Conservation (phyloP, 2,888 invertebrate genomes). For the Unio delphinus region DNA sequence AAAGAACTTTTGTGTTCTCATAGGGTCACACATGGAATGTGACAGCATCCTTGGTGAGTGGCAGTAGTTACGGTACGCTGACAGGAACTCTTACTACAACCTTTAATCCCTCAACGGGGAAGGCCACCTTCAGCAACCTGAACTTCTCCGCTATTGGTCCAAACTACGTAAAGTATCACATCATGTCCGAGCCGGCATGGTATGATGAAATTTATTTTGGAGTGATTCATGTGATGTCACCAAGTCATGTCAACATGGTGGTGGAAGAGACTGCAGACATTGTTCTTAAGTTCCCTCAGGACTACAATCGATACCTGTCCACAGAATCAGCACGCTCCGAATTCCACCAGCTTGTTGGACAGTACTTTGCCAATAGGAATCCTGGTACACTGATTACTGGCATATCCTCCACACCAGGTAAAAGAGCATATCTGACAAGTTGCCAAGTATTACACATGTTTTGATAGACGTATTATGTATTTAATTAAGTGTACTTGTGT, state of each 20-base stretch:
- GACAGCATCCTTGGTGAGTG: slow-evolving; percentile 11
- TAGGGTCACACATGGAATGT: slow-evolving; percentile 44
- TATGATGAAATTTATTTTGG: slow-evolving; percentile 26
- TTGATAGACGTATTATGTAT: too few species aligned
- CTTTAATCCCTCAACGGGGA: slow-evolving; percentile 23
- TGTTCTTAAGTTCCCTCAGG: slow-evolving; percentile 26
- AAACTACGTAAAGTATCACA: slow-evolving; percentile 29
- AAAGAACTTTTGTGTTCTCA: background rate
- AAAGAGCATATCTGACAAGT: too few species aligned
- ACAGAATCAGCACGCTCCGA: slow-evolving; percentile 8
- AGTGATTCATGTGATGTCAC: slow-evolving; percentile 19
- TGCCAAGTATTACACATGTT: too few species aligned
- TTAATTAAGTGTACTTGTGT: too few species aligned
- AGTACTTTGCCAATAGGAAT: slow-evolving; percentile 15
- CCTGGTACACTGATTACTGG: slow-evolving; percentile 2
- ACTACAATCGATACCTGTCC: slow-evolving; percentile 23
- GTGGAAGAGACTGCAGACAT: slow-evolving; percentile 20
- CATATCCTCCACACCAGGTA: too few species aligned
- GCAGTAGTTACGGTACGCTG: slow-evolving; percentile 14
- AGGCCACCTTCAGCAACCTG: slow-evolving; percentile 32
- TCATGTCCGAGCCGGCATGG: slow-evolving; percentile 28
- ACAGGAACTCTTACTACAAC: slow-evolving; percentile 12
- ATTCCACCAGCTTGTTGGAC: slow-evolving; percentile 18
- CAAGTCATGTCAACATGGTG: slow-evolving; percentile 11
- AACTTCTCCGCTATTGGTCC: slow-evolving; percentile 25